Percentiles rank a stretch among this genome's conserved stretches.
phyloP scores from a whole-genome alignment of 2,888 invertebrate species.

The Adineta ricciae region DNA sequence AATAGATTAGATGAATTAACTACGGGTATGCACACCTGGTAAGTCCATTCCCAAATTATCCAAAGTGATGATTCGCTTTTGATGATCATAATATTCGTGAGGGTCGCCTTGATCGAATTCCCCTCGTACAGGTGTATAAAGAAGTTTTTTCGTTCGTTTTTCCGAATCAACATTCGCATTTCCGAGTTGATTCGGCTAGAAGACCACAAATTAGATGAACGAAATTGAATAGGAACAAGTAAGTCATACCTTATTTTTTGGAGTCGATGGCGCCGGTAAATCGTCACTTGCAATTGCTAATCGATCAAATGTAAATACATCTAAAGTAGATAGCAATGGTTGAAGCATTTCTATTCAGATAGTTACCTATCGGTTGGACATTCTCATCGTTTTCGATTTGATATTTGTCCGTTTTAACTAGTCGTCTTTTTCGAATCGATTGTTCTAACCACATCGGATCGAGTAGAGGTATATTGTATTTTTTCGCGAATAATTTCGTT shows the following conservation, averaged over 20 bases:
- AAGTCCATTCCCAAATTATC: background rate
- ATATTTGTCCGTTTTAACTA: background rate
- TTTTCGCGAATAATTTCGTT: slow-evolving; percentile 1
- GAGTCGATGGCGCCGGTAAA: background rate
- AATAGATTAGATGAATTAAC: too few relatives aligned
- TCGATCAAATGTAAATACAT: background rate
- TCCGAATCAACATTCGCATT: background rate
- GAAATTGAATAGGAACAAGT: background rate
- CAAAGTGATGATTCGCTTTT: background rate
- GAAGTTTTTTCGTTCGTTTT: background rate
- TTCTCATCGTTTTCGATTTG: background rate
- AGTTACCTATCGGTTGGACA: background rate
- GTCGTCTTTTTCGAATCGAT: background rate
- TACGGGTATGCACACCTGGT: background rate
- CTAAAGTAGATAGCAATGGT: background rate
- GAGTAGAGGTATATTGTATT: background rate
- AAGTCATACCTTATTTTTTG: background rate
- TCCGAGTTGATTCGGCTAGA: background rate
- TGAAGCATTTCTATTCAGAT: too few relatives aligned
- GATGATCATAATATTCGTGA: background rate
- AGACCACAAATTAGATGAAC: too few relatives aligned
- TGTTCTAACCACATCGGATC: slow-evolving; percentile 1
- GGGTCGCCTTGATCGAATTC: slow-evolving; percentile 9
- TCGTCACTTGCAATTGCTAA: background rate
- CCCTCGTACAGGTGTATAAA: slow-evolving; percentile 1